Base-by-base conservation (phyloP, 2,888 invertebrate genomes). In the Oscheius sp. region DNA sequence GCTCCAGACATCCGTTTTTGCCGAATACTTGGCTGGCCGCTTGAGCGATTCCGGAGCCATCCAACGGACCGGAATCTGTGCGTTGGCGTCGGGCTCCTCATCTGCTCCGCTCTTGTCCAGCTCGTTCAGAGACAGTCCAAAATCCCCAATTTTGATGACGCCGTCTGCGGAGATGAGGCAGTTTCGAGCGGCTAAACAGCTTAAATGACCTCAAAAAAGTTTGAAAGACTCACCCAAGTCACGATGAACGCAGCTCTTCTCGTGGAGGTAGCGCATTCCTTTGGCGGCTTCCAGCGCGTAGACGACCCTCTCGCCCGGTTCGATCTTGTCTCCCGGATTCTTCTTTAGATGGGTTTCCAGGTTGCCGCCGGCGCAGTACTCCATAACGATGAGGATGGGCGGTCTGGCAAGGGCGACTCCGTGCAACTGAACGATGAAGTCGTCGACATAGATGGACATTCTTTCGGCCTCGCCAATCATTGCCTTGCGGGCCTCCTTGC, bases 321-420 rank as follows among this genome's bases (percentile, higher is more conserved):
- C 53, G 9, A 79, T 78, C 5, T n/a, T 11, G 2, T 73, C 70
- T 42, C 42, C 42, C 1, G 68, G 65, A 5, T 63, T 3, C 9
- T 76, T 73, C 7, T 21, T 53, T 5, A 85, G 74, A 74, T 84
- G 83, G 2, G 51, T 29, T 2, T 77, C 73, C n/a, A 85, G 68
- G 2, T 75, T 74, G 3, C 84, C 83, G 3, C 85, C 85, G 1
- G 81, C 80, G 60, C 96, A 96, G 78, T 96, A 92, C 91, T 98
- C 98, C 97, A 98, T 97, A 48, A 98, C 96, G 87, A 98, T 96
- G 96, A 97, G 96, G 75, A 98, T 62, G 7, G 98, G 98, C 87
- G 96, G 96, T 89, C 96, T 95, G 90, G 96, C 96, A 79, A 96
- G 96, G 86, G 96, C 97, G 85, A 98, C 96, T 42, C 98, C 98